A percentile compares a stretch with the other conserved stretches of the same genome.
Evolutionary conservation across 2,888 invertebrate genomes (phyloP).

Genomic region (Cantharis nigra): DNA sequence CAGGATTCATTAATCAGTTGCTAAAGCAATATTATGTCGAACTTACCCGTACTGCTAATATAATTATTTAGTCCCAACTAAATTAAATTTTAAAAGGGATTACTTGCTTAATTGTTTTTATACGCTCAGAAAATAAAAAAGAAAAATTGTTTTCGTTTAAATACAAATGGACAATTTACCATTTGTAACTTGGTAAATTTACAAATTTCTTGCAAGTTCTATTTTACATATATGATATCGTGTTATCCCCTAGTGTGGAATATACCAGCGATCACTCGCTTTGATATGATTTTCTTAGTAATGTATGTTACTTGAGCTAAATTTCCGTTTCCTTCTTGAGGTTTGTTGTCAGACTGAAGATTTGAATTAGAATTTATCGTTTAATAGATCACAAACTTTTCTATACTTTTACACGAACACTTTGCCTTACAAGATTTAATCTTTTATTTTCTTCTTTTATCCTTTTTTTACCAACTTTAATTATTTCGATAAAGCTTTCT

Average conservation of each 20-base stretch:
- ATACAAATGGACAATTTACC: not conserved
- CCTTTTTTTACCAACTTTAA: not conserved
- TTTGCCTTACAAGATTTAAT: not conserved
- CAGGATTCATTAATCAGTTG: constrained; percentile 37
- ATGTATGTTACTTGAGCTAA: not conserved
- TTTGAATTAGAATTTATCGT: not conserved
- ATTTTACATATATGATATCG: not conserved
- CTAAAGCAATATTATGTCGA: constrained; percentile 27
- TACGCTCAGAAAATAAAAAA: not conserved
- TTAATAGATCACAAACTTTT: not conserved
- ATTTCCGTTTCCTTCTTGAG: not conserved
- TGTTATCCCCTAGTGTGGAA: not conserved
- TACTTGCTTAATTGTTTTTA: constrained; percentile 16
- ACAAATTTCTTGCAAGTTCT: not conserved
- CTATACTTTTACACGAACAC: not conserved
- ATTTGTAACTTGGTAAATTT: not conserved
- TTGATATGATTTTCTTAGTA: not conserved
- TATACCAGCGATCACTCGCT: not conserved
- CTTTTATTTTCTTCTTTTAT: not conserved
- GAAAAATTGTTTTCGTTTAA: not conserved
- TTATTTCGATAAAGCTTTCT: not conserved
- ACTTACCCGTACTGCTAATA: constrained; percentile 18
- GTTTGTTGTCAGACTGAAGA: not conserved
- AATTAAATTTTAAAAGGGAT: constrained; percentile 10
- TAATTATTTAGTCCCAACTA: constrained; percentile 15